Evolutionary conservation across 2,113 vertebrate species (phyloP), one percentile per base, ranked within the genome.

Genomic region (Limnothrissa miodon): DNA sequence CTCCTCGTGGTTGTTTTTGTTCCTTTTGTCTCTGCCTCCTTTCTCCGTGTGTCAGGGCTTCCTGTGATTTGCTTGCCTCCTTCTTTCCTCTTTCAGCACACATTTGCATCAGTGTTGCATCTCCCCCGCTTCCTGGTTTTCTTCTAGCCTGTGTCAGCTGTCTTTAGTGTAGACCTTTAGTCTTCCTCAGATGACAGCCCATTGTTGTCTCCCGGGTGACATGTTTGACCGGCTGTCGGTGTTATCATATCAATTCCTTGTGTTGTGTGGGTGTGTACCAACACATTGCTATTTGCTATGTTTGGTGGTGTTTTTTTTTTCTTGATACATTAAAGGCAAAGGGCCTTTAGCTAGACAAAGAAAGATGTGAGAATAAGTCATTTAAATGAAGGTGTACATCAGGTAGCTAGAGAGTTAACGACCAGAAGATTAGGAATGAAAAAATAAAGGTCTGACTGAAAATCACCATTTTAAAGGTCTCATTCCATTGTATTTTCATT

Each of bases 81-180:
- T 42, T 17, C 78, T 78, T 33, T 86, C 83, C 79, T 85, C 86
- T 85, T 45, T 78, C 84, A n/a, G 39, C 78, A 39, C 36, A 84
- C 42, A 84, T 59, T 79, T 39, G 74, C 80, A 53, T 78, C 66
- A n/a, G n/a, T 53, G 79, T 42, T 42, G 10, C n/a, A 25, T 29
- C 44, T 85, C 70, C 46, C 80, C 84, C 5, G 39, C 81, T 46
- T 80, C 80, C 83, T 83, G 87, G 83, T 83, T 88, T 19, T 86
- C 81, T 21, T 86, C 81, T 21, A 21, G 79, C 84, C 90, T 88
- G 78, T 84, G 80, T 85, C 78, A 79, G 74, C 84, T 87, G 84
- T 86, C 44, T 85, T 46, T 59, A 82, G n/a, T n/a, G n/a, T n/a
- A n/a, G n/a, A 87, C 7, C 81, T 86, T 81, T 78, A 82, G 53